phyloP scores from a whole-genome alignment of 2,113 vertebrate species.

The Noctilio leporinus region DNA sequence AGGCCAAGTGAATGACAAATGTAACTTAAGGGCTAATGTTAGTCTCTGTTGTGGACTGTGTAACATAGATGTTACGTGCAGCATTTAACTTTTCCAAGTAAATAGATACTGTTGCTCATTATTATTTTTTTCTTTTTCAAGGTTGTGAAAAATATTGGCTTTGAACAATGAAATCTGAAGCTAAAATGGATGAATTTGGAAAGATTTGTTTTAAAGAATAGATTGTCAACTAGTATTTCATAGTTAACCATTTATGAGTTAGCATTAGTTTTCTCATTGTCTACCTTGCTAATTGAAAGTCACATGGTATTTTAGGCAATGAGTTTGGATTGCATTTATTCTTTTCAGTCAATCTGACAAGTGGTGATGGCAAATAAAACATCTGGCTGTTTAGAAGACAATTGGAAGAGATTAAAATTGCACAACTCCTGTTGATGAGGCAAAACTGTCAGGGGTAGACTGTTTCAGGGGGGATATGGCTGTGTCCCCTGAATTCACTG shows the following conservation, averaged over 20 bases:
- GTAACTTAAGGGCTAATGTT: constrained; percentile 6
- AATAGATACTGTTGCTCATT: not conserved
- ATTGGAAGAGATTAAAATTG: constrained; percentile 6
- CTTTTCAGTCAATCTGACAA: not conserved
- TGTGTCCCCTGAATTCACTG: not conserved
- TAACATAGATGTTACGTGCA: constrained; percentile 10
- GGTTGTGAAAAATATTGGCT: not conserved
- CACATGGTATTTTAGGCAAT: not conserved
- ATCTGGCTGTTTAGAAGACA: constrained; percentile 13
- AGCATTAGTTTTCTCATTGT: not conserved
- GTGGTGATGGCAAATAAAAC: constrained; percentile 20
- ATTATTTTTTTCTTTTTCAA: not conserved
- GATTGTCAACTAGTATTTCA: not conserved
- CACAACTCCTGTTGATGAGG: not conserved
- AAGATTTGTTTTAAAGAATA: constrained; percentile 20
- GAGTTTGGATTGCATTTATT: not conserved
- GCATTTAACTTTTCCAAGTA: constrained; percentile 47
- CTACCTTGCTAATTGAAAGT: not conserved
- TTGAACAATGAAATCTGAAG: constrained; percentile 29
- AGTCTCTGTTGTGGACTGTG: not conserved
- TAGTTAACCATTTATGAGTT: not conserved
- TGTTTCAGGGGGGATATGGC: not conserved
- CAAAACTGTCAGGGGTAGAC: not conserved
- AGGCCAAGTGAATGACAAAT: constrained; percentile 35
- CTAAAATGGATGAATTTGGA: not conserved